Evolutionary conservation across 2,113 vertebrate species (phyloP).

Genomic region (Symphodus melops): DNA sequence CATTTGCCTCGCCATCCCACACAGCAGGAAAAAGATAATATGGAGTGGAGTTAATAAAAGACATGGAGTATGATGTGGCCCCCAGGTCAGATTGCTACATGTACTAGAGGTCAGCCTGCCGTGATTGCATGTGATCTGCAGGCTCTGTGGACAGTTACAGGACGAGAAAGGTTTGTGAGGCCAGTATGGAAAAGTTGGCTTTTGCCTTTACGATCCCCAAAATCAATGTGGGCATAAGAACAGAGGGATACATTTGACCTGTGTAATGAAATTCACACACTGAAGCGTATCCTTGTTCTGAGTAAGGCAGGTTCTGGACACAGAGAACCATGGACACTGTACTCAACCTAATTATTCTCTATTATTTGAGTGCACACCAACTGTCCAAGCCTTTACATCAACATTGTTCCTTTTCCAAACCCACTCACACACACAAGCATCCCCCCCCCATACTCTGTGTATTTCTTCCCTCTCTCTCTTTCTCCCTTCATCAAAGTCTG

Average conservation of each 20-base stretch:
- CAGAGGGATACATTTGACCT: slow-evolving; percentile 45
- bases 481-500: slow-evolving; percentile 51
- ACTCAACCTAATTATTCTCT: slow-evolving; percentile 62
- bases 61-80: slow-evolving; percentile 52
- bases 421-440: neutral
- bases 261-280: slow-evolving; percentile 64
- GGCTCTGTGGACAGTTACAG: slow-evolving; percentile 53
- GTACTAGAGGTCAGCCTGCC: slow-evolving; percentile 63
- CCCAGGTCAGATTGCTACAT: slow-evolving; percentile 60
- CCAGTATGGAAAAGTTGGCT: slow-evolving; percentile 54
- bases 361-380: slow-evolving; percentile 58
- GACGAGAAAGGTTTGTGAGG: slow-evolving; percentile 48
- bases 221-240: slow-evolving; percentile 64
- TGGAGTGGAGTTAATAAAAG: slow-evolving; percentile 72
- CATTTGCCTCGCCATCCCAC: slow-evolving; percentile 58
- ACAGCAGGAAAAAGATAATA: slow-evolving; percentile 48
- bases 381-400: slow-evolving; percentile 62
- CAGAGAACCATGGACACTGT: slow-evolving; percentile 34
- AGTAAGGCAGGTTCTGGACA: slow-evolving; percentile 64
- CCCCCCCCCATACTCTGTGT: no score
- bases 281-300: slow-evolving; percentile 45
- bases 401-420: neutral
- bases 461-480: slow-evolving; percentile 13
- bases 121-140: slow-evolving; percentile 51
- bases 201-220: slow-evolving; percentile 56